Percentiles rank a stretch among this genome's conserved stretches.
Conservation (phyloP, 2,113 vertebrate species). For the Hymenochirus boettgeri region DNA sequence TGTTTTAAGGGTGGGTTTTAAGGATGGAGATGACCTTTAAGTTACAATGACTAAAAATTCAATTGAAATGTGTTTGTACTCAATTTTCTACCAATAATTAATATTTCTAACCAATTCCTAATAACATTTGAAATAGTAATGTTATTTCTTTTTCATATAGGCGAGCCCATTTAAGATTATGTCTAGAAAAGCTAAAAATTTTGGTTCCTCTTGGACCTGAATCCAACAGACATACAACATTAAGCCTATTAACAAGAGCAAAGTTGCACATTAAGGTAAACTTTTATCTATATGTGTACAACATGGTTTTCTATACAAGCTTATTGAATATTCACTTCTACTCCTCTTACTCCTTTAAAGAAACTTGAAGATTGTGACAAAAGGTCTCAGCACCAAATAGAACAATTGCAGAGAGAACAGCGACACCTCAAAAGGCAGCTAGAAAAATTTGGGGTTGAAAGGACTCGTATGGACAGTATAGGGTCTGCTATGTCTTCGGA, state of each 20-base stretch:
- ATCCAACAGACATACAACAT: slow-evolving; percentile 82
- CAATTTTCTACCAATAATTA: no score
- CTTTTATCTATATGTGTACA: not conserved
- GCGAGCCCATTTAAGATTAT: slow-evolving; percentile 85
- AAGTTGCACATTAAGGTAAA: slow-evolving; percentile 89
- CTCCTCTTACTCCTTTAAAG: slow-evolving; percentile 51
- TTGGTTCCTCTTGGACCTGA: slow-evolving; percentile 83
- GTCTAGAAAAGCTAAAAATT: slow-evolving; percentile 89
- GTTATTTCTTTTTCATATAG: slow-evolving; percentile 49
- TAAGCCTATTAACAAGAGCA: slow-evolving; percentile 89
- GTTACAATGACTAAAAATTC: no score
- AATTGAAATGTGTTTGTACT: no score
- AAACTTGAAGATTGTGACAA: slow-evolving; percentile 85
- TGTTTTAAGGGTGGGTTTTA: no score
- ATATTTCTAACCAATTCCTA: no score
- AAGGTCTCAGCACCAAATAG: slow-evolving; percentile 81
- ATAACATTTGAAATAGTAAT: no score
- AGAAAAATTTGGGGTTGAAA: slow-evolving; percentile 87
- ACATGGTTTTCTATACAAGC: not conserved
- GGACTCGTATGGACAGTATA: slow-evolving; percentile 81
- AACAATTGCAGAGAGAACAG: slow-evolving; percentile 88
- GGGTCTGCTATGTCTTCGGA: slow-evolving; percentile 78
- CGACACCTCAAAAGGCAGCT: slow-evolving; percentile 85
- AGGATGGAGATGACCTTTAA: no score
- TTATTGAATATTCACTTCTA: not conserved